These are phyloP conservation scores for Melanerpes formicivorus DNA, from an alignment of 2,113 vertebrate species.

Conservation along the genomic window DNA sequence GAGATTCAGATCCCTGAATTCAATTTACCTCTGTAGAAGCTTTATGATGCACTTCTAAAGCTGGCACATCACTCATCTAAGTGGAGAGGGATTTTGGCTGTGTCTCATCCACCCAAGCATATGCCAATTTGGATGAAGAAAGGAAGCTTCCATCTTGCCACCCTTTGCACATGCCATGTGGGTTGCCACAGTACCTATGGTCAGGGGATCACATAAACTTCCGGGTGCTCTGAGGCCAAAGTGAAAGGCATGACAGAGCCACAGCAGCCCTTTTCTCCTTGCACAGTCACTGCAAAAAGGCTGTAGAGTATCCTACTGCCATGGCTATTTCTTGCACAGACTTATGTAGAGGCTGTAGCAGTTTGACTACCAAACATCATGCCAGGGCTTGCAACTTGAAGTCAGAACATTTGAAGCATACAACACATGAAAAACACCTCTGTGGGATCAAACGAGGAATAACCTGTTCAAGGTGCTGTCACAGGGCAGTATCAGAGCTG, in stretches of 20 bases:
- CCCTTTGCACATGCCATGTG: background rate
- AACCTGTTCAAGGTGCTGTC: background rate
- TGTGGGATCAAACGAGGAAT: background rate
- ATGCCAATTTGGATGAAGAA: background rate
- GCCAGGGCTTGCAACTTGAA: background rate
- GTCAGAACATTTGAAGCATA: background rate
- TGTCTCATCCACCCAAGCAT: background rate
- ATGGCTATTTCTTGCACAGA: background rate
- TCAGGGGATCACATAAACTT: background rate
- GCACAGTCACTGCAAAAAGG: background rate
- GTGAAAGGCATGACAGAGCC: background rate
- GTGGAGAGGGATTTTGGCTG: background rate
- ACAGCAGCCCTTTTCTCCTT: background rate
- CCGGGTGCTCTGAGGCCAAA: background rate
- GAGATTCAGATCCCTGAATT: background rate
- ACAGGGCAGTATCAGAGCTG: background rate
- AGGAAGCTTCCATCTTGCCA: background rate
- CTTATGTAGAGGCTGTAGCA: background rate
- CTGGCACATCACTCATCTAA: background rate
- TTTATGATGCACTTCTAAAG: background rate
- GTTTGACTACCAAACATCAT: background rate
- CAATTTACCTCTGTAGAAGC: background rate
- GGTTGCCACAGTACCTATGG: background rate
- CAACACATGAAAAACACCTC: accelerated
- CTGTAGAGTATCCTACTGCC: background rate